Conservation (phyloP, 2,113 vertebrate genomes). For the Boleophthalmus pectinirostris region DNA sequence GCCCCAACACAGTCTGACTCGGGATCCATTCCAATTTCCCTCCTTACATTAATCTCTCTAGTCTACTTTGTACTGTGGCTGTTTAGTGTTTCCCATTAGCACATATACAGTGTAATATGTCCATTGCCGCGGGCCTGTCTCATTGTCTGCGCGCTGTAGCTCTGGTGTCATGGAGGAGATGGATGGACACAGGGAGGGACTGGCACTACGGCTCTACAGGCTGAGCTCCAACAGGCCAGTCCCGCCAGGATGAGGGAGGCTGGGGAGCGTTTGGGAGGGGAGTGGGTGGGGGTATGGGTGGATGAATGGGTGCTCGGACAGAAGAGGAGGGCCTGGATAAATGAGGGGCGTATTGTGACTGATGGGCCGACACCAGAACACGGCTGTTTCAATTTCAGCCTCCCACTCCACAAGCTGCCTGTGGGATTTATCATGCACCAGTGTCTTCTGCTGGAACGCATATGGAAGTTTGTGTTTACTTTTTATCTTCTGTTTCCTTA, state of each 20-base stretch:
- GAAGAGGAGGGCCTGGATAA: conserved; percentile 54
- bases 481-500: too few relatives aligned
- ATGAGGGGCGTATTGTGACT: conserved; percentile 66
- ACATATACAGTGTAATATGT: neutral
- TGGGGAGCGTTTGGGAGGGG: neutral
- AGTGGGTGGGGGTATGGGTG: neutral
- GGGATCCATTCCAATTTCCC: neutral
- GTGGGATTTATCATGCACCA: conserved; percentile 52
- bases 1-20: neutral
- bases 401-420: conserved; percentile 56
- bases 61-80: neutral
- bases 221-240: conserved; percentile 39
- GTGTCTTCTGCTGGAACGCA: conserved; percentile 2
- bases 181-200: conserved; percentile 49
- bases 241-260: conserved; percentile 48
- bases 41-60: conserved; percentile 4
- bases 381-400: conserved; percentile 71
- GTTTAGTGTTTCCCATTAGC: conserved; percentile 30
- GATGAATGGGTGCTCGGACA: conserved; percentile 10
- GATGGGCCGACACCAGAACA: conserved; percentile 66
- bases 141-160: conserved; percentile 21
- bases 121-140: conserved; percentile 33
- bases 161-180: conserved; percentile 56
- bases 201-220: conserved; percentile 45
- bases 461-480: neutral